Evolutionary conservation across 2,888 invertebrate genomes (phyloP).

Genomic region (Leucania comma): DNA sequence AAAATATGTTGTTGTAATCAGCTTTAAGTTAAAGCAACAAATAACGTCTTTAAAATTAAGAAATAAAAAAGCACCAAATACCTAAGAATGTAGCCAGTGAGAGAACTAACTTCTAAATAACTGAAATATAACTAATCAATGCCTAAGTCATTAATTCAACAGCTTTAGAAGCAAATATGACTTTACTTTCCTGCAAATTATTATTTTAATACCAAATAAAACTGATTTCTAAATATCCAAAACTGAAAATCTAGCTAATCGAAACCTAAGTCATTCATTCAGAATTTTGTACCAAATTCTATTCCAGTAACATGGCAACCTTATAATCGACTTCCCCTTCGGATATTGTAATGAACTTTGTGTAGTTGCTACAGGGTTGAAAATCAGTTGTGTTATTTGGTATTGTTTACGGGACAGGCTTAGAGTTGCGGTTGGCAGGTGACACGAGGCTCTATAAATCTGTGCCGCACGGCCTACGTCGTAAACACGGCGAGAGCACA

Average conservation of each 20-base stretch:
- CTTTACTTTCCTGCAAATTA: neutral
- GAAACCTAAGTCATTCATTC: constrained; percentile 14
- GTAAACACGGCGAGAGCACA: constrained; percentile 79
- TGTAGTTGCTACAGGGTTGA: constrained; percentile 61
- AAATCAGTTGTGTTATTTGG: constrained; percentile 63
- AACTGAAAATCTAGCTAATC: constrained; percentile 4
- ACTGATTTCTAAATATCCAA: neutral
- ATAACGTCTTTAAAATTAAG: neutral
- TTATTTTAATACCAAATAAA: neutral
- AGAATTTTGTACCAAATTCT: constrained; percentile 29
- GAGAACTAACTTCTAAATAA: neutral
- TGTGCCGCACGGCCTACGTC: constrained; percentile 74
- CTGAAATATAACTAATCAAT: neutral
- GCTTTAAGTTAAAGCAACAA: neutral
- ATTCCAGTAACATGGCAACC: constrained; percentile 48
- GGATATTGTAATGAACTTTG: constrained; percentile 66
- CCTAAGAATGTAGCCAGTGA: neutral
- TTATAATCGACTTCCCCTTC: constrained; percentile 31
- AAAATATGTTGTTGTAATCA: neutral
- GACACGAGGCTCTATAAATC: constrained; percentile 86
- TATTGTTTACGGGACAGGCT: constrained; percentile 75
- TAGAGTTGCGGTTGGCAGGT: constrained; percentile 86
- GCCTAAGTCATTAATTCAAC: constrained; percentile 5
- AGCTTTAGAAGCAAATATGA: neutral
- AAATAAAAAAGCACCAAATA: neutral